Percentiles rank a stretch among this genome's conserved stretches.
Conservation (phyloP, 92 coral and sea anemone species). For the Zoanthus sociatus region DNA sequence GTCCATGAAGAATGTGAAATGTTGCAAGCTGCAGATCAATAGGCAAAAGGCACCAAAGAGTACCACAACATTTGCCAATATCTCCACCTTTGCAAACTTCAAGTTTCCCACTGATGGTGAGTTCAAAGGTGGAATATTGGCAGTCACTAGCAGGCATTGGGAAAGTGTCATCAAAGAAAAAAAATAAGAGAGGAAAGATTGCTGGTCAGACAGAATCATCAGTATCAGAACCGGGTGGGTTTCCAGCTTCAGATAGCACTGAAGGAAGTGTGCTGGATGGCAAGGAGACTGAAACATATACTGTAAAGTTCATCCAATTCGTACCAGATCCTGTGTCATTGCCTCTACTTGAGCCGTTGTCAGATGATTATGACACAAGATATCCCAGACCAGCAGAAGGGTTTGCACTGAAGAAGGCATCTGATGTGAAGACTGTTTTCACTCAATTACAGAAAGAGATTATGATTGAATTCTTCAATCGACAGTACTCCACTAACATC, state of each 20-base stretch:
- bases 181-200: not conserved
- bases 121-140: constrained; percentile 4
- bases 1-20: no score
- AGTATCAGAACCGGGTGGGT: not conserved
- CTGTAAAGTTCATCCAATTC: constrained; percentile 47
- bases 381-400: constrained; percentile 19
- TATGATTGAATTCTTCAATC: constrained; percentile 55
- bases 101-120: constrained; percentile 13
- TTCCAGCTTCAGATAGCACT: constrained; percentile 1
- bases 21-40: constrained; percentile 4
- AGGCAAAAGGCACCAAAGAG: constrained; percentile 26
- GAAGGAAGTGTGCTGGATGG: constrained; percentile 35
- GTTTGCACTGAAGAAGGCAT: constrained; percentile 46
- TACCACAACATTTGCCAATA: constrained; percentile 12
- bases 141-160: constrained; percentile 20
- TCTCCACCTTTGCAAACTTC: constrained; percentile 29
- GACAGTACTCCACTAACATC: constrained; percentile 47
- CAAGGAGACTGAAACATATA: constrained; percentile 28
- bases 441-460: constrained; percentile 49
- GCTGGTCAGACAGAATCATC: constrained; percentile 9
- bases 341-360: not conserved
- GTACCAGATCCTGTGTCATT: constrained; percentile 27
- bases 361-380: not conserved
- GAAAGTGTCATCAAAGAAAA: not conserved
- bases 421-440: constrained; percentile 40